Evolutionary conservation across 2,797 vertebrate species (phyloP).

Genomic region (Pangasius djambal): DNA sequence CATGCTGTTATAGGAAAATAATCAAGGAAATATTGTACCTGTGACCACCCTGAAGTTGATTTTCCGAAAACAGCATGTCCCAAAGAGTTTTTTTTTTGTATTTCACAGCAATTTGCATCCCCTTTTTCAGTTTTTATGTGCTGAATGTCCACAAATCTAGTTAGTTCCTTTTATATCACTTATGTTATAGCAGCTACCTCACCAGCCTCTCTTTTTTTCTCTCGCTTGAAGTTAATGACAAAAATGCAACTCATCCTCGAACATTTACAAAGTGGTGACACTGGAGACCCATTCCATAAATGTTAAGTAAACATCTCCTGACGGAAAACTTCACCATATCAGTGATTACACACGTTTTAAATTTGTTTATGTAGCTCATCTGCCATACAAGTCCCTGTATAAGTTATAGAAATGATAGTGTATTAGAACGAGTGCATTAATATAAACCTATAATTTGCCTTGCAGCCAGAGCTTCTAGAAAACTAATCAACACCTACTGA

Average conservation of each 20-base stretch:
- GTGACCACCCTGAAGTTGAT: not conserved
- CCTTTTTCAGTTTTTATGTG: not conserved
- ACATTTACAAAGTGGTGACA: not conserved
- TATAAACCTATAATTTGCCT: not conserved
- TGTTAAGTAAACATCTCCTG: not conserved
- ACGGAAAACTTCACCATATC: not conserved
- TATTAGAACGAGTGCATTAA: not conserved
- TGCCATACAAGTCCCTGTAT: not conserved
- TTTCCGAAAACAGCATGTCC: not conserved
- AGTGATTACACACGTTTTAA: not conserved
- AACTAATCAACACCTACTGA: not conserved
- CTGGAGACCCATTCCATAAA: not conserved
- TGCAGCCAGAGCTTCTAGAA: not conserved
- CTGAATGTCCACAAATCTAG: not conserved
- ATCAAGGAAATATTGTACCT: not conserved
- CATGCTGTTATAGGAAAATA: not conserved
- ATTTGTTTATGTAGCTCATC: not conserved
- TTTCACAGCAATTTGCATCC: not conserved
- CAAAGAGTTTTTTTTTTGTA: not conserved
- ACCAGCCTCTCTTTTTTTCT: too few species aligned
- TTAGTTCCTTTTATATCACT: not conserved
- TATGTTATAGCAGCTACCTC: not conserved
- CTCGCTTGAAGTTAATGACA: not conserved
- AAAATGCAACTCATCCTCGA: not conserved
- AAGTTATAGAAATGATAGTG: not conserved